A percentile compares a stretch with the other conserved stretches of the same genome.
Evolutionary conservation across 1,140 invertebrate genomes (phyloP).

Genomic region (Caenorhabditis brenneri): DNA sequence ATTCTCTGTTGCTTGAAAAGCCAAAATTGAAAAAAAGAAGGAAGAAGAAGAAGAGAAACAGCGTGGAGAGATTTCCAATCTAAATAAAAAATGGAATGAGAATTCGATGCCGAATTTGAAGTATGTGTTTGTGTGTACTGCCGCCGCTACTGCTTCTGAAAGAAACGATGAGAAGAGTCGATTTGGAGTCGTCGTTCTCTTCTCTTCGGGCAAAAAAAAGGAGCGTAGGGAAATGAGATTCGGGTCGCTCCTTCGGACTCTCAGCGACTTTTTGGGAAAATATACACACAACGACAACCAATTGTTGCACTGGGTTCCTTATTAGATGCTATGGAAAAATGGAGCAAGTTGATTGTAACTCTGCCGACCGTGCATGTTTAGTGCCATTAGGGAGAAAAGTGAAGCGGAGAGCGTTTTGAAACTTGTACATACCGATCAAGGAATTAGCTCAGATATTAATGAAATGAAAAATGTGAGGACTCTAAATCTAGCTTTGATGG

Average conservation of each 20-base stretch:
- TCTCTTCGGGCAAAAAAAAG: background rate
- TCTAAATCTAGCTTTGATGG: too few species aligned
- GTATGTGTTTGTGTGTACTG: conserved; percentile 8
- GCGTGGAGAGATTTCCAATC: conserved; percentile 33
- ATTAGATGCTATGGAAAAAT: background rate
- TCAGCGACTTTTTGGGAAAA: conserved; percentile 3
- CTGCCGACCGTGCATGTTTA: too few species aligned
- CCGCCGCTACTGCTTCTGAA: background rate
- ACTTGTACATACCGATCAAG: too few species aligned
- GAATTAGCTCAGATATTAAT: too few species aligned
- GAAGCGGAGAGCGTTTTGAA: too few species aligned
- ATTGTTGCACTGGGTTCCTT: background rate
- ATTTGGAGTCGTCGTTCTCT: conserved; percentile 30
- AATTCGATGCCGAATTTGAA: conserved; percentile 33
- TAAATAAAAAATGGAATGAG: conserved; percentile 41
- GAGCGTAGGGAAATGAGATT: conserved; percentile 36
- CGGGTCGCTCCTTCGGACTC: conserved; percentile 7
- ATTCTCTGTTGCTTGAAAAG: background rate
- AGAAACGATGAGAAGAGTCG: conserved; percentile 35
- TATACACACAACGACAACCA: background rate
- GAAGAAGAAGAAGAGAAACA: background rate
- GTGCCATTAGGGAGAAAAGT: too few species aligned
- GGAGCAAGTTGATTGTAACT: background rate
- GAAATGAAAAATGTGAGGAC: too few species aligned
- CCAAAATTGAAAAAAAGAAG: conserved; percentile 20